Evolutionary conservation across 2,113 vertebrate species (phyloP).

Genomic region (Aegypius monachus): DNA sequence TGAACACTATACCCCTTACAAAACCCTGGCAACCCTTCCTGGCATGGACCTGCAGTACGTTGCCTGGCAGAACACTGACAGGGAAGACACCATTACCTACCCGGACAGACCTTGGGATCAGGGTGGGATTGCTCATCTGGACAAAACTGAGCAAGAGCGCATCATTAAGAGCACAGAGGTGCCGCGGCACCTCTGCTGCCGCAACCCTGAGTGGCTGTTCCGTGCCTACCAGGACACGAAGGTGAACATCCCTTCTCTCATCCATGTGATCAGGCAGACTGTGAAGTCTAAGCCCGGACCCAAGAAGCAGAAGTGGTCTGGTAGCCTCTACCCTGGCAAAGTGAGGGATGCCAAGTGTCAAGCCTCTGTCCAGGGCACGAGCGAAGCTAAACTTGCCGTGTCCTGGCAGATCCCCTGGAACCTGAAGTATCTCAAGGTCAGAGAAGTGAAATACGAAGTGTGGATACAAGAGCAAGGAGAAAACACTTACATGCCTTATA

Average conservation of each 20-base stretch:
- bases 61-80: slow-evolving; percentile 86
- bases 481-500: slow-evolving; percentile 97
- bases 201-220: slow-evolving; percentile 97
- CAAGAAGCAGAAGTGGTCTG: slow-evolving; percentile 77
- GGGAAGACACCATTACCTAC: slow-evolving; percentile 84
- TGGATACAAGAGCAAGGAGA: slow-evolving; percentile 99
- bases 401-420: slow-evolving; percentile 99
- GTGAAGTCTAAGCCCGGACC: slow-evolving; percentile 79
- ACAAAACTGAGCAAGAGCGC: slow-evolving; percentile 85
- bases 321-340: slow-evolving; percentile 87
- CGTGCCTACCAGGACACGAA: slow-evolving; percentile 97
- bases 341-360: slow-evolving; percentile 91
- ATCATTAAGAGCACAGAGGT: slow-evolving; percentile 90
- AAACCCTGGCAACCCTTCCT: slow-evolving; percentile 88
- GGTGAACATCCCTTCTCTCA: slow-evolving; percentile 87
- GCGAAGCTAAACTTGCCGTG: slow-evolving; percentile 87
- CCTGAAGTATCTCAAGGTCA: slow-evolving; percentile 91
- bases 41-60: slow-evolving; percentile 96
- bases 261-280: slow-evolving; percentile 79
- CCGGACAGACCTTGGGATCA: slow-evolving; percentile 93
- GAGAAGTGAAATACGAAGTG: slow-evolving; percentile 95
- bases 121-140: slow-evolving; percentile 90
- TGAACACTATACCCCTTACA: slow-evolving; percentile 96
- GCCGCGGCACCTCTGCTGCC: slow-evolving; percentile 90
- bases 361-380: slow-evolving; percentile 84